phyloP scores from a whole-genome alignment of 2,888 invertebrate species.

The Cantharis nigra region DNA sequence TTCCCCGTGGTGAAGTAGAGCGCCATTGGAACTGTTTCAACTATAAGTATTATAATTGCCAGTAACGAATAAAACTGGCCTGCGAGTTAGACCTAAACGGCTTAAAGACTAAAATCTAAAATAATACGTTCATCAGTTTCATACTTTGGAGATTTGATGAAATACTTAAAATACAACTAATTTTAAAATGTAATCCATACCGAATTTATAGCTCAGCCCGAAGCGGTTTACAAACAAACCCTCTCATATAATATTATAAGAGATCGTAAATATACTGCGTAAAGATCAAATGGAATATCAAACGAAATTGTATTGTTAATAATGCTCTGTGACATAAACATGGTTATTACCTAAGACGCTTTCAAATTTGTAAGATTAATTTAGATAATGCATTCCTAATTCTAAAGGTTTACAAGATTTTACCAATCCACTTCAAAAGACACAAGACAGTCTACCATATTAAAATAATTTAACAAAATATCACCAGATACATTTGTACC shows the following conservation, averaged over 20 bases:
- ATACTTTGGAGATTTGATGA: background rate
- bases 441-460: background rate
- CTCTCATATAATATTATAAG: constrained; percentile 8
- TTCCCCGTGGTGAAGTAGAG: constrained; percentile 49
- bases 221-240: constrained; percentile 15
- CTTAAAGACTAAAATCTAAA: constrained; percentile 1
- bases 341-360: constrained; percentile 41
- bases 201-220: constrained; percentile 7
- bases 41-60: constrained; percentile 27
- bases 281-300: constrained; percentile 45
- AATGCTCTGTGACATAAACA: constrained; percentile 46
- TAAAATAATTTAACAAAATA: background rate
- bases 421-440: background rate
- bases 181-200: constrained; percentile 15
- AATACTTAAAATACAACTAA: constrained; percentile 4
- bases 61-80: constrained; percentile 3
- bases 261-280: constrained; percentile 19
- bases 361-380: constrained; percentile 52
- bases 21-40: constrained; percentile 40
- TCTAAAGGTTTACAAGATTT: constrained; percentile 9
- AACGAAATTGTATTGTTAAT: constrained; percentile 48
- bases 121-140: constrained; percentile 1
- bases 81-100: constrained; percentile 10
- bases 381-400: constrained; percentile 48
- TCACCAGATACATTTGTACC: background rate